Evolutionary conservation across 2,113 vertebrate species (phyloP).

Genomic region (Phocoena phocoena): DNA sequence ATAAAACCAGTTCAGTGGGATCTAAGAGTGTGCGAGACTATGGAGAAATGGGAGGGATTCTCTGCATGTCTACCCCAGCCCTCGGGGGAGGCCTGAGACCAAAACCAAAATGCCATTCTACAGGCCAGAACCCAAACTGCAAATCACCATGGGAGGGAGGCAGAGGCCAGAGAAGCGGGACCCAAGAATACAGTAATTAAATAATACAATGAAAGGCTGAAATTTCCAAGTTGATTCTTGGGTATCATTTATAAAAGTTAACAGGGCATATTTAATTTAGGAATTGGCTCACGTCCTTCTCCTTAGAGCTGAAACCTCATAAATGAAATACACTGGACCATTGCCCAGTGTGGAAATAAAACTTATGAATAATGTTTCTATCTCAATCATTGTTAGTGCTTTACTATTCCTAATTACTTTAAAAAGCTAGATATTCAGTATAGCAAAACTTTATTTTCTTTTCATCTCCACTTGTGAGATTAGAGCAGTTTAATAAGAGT

Average conservation of each 20-base stretch:
- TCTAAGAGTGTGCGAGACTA: accelerated
- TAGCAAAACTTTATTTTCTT: slow-evolving; percentile 83
- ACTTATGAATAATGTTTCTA: slow-evolving; percentile 98
- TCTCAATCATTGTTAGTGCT: slow-evolving; percentile 94
- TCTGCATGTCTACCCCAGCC: background rate
- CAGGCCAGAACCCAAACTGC: background rate
- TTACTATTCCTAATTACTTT: slow-evolving; percentile 96
- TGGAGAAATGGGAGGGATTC: background rate
- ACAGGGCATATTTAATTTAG: slow-evolving; percentile 98
- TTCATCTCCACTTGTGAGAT: slow-evolving; percentile 85
- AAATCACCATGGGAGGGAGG: slow-evolving; percentile 39
- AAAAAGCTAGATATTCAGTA: slow-evolving; percentile 89
- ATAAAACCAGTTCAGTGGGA: background rate
- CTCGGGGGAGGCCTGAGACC: background rate
- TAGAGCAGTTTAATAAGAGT: slow-evolving; percentile 81
- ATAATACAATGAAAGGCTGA: slow-evolving; percentile 84
- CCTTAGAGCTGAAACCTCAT: slow-evolving; percentile 95
- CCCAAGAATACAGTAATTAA: slow-evolving; percentile 77
- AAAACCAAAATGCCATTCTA: background rate
- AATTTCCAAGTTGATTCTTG: slow-evolving; percentile 85
- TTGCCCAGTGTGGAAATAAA: slow-evolving; percentile 95
- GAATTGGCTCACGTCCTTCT: slow-evolving; percentile 94
- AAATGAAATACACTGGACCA: slow-evolving; percentile 97
- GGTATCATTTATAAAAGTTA: slow-evolving; percentile 94
- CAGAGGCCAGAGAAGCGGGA: slow-evolving; percentile 55